Conservation (phyloP, 2,888 invertebrate species). For the Dioctria linearis region DNA sequence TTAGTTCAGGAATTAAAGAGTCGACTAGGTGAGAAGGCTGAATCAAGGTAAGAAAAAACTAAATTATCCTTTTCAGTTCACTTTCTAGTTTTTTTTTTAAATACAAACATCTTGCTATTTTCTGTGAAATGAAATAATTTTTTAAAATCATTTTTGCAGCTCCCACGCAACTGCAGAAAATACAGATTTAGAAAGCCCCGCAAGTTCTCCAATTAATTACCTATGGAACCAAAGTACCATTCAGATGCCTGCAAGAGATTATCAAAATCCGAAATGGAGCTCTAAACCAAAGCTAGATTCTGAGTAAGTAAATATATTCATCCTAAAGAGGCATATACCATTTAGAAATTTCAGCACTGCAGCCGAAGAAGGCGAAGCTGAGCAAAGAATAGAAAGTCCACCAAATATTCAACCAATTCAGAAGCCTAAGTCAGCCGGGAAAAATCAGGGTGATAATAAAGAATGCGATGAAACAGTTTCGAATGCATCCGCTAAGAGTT, state of each 20-base stretch:
- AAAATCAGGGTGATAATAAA: constrained; percentile 58
- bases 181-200: constrained; percentile 65
- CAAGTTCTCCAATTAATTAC: constrained; percentile 72
- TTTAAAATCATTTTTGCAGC: constrained; percentile 31
- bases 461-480: constrained; percentile 67
- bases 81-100: neutral
- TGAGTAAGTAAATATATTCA: constrained; percentile 62
- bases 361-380: neutral
- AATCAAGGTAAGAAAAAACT: constrained; percentile 60
- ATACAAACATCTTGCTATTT: too few species aligned
- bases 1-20: constrained; percentile 71
- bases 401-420: constrained; percentile 62
- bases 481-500: constrained; percentile 69
- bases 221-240: constrained; percentile 72
- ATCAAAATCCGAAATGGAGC: constrained; percentile 64
- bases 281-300: constrained; percentile 61
- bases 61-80: neutral
- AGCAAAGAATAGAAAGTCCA: constrained; percentile 15
- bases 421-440: constrained; percentile 62
- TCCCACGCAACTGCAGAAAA: constrained; percentile 39
- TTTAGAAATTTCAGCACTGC: constrained; percentile 61
- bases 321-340: too few species aligned
- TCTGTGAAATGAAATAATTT: too few species aligned
- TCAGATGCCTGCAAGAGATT: constrained; percentile 68
- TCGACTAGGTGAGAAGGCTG: constrained; percentile 67